Evolutionary conservation across 2,113 vertebrate species (phyloP), one percentile per base, ranked within the genome.

Genomic region (Rhinoderma darwinii): DNA sequence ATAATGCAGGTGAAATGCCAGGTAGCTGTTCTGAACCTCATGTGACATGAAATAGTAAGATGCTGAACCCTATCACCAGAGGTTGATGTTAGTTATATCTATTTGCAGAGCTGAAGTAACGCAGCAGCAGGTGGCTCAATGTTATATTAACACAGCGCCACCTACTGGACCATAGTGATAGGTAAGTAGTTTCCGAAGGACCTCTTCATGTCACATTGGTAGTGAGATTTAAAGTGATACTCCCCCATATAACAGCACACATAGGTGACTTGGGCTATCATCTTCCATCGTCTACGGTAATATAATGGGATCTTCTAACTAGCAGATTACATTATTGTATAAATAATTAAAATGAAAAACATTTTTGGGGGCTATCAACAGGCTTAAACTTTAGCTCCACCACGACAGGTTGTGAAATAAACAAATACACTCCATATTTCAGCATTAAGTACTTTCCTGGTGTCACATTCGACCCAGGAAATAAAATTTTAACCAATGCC

Each of bases 401-500:
- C 12, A 18, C 50, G 18, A 4, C 22, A 41, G 25, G 56, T 81
- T 56, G 77, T 59, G 51, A 81, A 41, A 81, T 43, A 39, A 3
- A 80, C 32, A 56, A 43, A 63, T 18, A 81, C 63, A 39, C 6
- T 81, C 12, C 56, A 27, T 30, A 27, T 25, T 61, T 78, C 4
- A 41, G 22, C 18, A 54, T 22, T 17, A 7, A 63, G 50, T 43
- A 27, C 37, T 41, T 81, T 39, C 51, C 35, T 41, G 76, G 27
- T 30, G 18, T 18, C 27, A 1, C n/a, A 51, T 35, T 41, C 63
- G 54, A 81, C 54, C 78, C 78, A 43, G 78, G 78, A 81, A 63
- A 59, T 80, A 61, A 61, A 4, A 37, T 43, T 63, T 44, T n/a
- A 44, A 44, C 7, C 14, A 39, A 37, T 11, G 12, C 12, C 25